Conservation (phyloP, 2,888 invertebrate species). For the Lepidochrysops patricia region DNA sequence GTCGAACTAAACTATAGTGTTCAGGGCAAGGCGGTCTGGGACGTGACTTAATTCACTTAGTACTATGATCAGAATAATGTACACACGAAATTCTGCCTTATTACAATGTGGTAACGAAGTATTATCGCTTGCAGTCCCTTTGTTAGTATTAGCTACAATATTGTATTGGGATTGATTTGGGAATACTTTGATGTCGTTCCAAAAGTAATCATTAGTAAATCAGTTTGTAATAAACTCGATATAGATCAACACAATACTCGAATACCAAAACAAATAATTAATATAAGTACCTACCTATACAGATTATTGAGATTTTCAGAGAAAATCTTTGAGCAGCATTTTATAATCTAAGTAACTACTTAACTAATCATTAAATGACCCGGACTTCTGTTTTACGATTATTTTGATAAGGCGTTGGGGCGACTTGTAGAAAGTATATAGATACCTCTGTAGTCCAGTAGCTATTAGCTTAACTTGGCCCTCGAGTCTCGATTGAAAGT, state of each 20-base stretch:
- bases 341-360: too few relatives aligned
- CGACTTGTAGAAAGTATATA: too few relatives aligned
- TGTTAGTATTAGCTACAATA: neutral
- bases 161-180: neutral
- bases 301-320: too few relatives aligned
- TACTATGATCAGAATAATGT: constrained; percentile 19
- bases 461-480: too few relatives aligned
- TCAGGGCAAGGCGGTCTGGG: constrained; percentile 18
- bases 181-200: constrained; percentile 7
- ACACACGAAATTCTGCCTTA: neutral
- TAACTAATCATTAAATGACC: too few relatives aligned
- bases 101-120: neutral
- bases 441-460: too few relatives aligned
- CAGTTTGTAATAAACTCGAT: neutral
- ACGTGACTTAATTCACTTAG: constrained; percentile 53
- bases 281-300: too few relatives aligned
- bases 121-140: neutral
- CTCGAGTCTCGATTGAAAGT: too few relatives aligned
- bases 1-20: constrained; percentile 34
- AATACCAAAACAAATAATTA: neutral
- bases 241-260: too few relatives aligned
- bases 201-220: neutral
- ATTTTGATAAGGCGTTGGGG: too few relatives aligned
- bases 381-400: too few relatives aligned
- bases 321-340: too few relatives aligned